phyloP scores from a whole-genome alignment of 2,888 invertebrate species.

The Hydropsyche betteni region DNA sequence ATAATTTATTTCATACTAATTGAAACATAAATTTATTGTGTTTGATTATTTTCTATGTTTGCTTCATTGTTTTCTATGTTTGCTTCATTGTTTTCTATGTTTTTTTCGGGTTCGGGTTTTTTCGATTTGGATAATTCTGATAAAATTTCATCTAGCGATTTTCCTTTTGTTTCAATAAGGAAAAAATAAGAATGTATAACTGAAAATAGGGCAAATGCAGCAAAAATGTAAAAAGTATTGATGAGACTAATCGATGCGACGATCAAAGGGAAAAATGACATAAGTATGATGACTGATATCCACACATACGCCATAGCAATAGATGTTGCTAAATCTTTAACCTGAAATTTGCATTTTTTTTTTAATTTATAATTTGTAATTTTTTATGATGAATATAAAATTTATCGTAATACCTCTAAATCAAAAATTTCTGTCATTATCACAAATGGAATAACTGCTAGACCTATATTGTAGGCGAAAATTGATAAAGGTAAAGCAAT shows the following conservation, averaged over 20 bases:
- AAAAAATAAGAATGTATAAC: conserved; percentile 56
- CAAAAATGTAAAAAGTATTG: conserved; percentile 61
- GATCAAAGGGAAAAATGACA: conserved; percentile 60
- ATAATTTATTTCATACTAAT: too few relatives aligned
- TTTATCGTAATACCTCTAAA: conserved; percentile 46
- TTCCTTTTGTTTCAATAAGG: conserved; percentile 65
- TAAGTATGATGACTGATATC: conserved; percentile 60
- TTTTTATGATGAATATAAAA: too few relatives aligned
- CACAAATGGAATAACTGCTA: conserved; percentile 58
- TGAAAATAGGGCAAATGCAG: conserved; percentile 55
- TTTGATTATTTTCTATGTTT: too few relatives aligned
- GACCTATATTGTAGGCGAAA: conserved; percentile 60
- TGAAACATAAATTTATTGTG: too few relatives aligned
- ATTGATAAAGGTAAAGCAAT: conserved; percentile 59
- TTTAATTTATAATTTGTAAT: too few relatives aligned
- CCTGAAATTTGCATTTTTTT: conserved; percentile 38
- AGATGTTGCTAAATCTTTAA: conserved; percentile 58
- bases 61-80: too few relatives aligned
- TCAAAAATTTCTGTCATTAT: conserved; percentile 54
- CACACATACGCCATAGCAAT: conserved; percentile 61
- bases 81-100: neutral
- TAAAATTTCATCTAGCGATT: conserved; percentile 61
- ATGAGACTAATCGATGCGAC: conserved; percentile 56
- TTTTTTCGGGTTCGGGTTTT: neutral
- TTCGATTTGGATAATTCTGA: conserved; percentile 46